Percentiles rank a stretch among this genome's conserved stretches.
phyloP scores from a whole-genome alignment of 2,113 vertebrate species.

The Clarias gariepinus region DNA sequence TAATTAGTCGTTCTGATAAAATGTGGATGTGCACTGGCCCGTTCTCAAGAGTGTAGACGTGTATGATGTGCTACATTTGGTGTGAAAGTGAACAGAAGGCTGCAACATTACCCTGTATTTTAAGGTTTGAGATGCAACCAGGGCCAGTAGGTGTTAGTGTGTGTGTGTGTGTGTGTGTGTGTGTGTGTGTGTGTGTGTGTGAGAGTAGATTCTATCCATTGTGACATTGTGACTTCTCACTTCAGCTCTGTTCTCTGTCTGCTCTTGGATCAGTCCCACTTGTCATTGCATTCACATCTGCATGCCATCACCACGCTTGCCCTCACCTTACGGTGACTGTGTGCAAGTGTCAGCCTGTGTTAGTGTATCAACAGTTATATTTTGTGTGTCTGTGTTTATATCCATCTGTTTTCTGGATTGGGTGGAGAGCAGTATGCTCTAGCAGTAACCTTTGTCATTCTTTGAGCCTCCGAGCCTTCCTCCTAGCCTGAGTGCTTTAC shows the following conservation, averaged over 20 bases:
- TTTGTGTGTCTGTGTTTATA: conserved; percentile 41
- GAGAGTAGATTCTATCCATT: neutral
- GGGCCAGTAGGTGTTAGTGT: neutral
- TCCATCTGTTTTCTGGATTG: conserved; percentile 19
- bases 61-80: neutral
- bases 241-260: conserved; percentile 47
- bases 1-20: neutral
- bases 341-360: conserved; percentile 22
- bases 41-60: neutral
- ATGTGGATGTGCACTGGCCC: neutral
- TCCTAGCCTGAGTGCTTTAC: conserved; percentile 27
- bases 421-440: neutral
- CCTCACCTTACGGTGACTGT: neutral
- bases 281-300: conserved; percentile 54
- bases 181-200: neutral
- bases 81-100: conserved; percentile 3
- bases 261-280: conserved; percentile 39
- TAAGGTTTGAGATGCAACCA: conserved; percentile 12
- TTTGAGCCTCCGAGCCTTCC: neutral
- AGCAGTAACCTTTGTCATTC: neutral
- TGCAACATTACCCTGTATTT: neutral
- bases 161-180: neutral
- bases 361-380: conserved; percentile 27
- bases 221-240: conserved; percentile 3
- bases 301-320: conserved; percentile 30